Base-by-base conservation (phyloP, 1,140 invertebrate genomes). In the Drosophila malerkotliana region DNA sequence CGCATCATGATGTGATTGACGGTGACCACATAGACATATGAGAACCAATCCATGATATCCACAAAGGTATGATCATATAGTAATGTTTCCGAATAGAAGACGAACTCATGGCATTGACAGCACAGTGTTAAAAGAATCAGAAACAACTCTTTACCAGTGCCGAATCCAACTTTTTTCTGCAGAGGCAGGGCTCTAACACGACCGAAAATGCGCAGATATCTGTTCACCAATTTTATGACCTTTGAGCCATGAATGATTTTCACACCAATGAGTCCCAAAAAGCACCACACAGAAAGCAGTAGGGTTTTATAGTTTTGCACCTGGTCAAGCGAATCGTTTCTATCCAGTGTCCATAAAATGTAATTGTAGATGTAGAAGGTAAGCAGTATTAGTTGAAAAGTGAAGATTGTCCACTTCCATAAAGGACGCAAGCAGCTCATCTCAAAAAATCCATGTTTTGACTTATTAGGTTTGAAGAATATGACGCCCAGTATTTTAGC, bases 1-100 rank as follows among this genome's bases (percentile, higher is more conserved):
- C 4, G 2, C 4, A n/a, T 18, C 8, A 53, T 28, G 9, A 21
- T 9, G 37, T 30, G 14, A 18, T 1, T 30, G 10, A 18, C 1
- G 2, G 39, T 9, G 12, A 3, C 0, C 1, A 60, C 58, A n/a
- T 60, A 53, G 12, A 0, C 8, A 4, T 28, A 9, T 24, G 3
- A 0, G 1, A 37, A 15, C n/a, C 18, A 37, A 21, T 5, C 57
- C 3, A 59, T 8, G 10, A 47, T 21, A 10, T 47, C 18, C 18
- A 18, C 4, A 9, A 44, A 18, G 2, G n/a, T 44, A 24, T 8
- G 9, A 8, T 7, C 3, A 18, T 18, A 47, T 8, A 21, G 21
- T 4, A 47, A 47, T 12, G 41, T 12, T 47, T 47, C 44, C 18
- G 44, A 47, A 47, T 21, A 47, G 15, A 47, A 47, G 9, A 21